phyloP scores from a whole-genome alignment of 1,140 invertebrate species.

The Drosophila ogumai region DNA sequence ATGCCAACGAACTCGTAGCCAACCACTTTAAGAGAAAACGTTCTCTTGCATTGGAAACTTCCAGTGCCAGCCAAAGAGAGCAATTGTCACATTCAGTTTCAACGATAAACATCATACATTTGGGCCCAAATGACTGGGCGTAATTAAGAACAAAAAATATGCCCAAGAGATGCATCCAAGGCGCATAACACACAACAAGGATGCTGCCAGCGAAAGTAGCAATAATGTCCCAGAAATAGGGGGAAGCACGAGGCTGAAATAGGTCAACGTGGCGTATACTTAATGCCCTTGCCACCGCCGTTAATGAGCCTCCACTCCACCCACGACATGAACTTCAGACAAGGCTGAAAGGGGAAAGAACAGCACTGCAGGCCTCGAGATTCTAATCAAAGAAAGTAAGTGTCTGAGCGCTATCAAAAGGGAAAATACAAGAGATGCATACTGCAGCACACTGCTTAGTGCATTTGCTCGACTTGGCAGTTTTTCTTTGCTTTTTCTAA shows the following conservation, averaged over 20 bases:
- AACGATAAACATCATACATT: constrained; percentile 60
- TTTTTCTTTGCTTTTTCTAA: constrained; percentile 31
- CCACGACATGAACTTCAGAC: background rate
- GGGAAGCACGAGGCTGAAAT: constrained; percentile 32
- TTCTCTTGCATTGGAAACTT: constrained; percentile 51
- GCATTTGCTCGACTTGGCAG: constrained; percentile 66
- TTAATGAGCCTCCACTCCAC: constrained; percentile 44
- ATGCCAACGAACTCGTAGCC: background rate
- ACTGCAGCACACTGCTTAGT: constrained; percentile 48
- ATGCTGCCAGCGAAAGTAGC: constrained; percentile 44
- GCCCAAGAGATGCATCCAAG: constrained; percentile 56
- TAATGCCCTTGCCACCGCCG: constrained; percentile 48
- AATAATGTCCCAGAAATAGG: constrained; percentile 28
- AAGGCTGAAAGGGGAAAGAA: constrained; percentile 33
- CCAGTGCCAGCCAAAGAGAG: constrained; percentile 47
- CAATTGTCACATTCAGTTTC: constrained; percentile 35
- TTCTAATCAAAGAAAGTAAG: constrained; percentile 69
- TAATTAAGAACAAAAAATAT: constrained; percentile 59
- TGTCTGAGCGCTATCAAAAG: constrained; percentile 55
- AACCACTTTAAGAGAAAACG: constrained; percentile 10
- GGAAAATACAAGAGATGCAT: constrained; percentile 39
- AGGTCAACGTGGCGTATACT: constrained; percentile 56
- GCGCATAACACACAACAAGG: constrained; percentile 41
- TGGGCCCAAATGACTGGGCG: constrained; percentile 21
- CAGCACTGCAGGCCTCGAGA: constrained; percentile 47